Conservation (phyloP, 2,797 vertebrate genomes). For the Pagetopsis macropterus region DNA sequence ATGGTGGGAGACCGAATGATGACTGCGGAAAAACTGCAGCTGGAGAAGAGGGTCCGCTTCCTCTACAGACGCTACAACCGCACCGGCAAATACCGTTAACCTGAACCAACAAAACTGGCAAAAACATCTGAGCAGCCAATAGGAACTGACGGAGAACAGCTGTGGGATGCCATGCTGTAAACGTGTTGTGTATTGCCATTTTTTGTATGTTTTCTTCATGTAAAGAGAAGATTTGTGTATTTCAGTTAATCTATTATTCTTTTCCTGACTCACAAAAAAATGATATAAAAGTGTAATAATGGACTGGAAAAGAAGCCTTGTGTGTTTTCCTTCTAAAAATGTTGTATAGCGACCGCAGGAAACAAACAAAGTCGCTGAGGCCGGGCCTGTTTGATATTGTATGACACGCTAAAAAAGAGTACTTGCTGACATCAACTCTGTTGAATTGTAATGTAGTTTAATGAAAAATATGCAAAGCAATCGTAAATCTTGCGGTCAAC, state of each 20-base stretch:
- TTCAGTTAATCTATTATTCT: not conserved
- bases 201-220: slow-evolving; percentile 23
- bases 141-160: slow-evolving; percentile 31
- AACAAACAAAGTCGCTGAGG: no score
- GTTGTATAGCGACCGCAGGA: no score
- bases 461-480: no score
- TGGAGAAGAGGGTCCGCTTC: slow-evolving; percentile 91
- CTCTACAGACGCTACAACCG: slow-evolving; percentile 93
- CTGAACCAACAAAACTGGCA: not conserved
- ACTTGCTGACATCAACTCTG: no score
- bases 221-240: not conserved
- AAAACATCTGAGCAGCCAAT: slow-evolving; percentile 12
- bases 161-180: slow-evolving; percentile 29
- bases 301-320: no score
- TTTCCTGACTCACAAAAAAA: not conserved
- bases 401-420: no score
- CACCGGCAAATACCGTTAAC: slow-evolving; percentile 89
- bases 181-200: slow-evolving; percentile 9
- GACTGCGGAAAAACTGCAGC: slow-evolving; percentile 84
- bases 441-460: no score
- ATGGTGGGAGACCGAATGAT: slow-evolving; percentile 94
- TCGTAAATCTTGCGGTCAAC: no score
- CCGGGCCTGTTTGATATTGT: no score
- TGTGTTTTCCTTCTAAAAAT: no score
- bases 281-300: no score